Evolutionary conservation across 2,888 invertebrate species (phyloP).

Genomic region (Erpobdella octoculata): DNA sequence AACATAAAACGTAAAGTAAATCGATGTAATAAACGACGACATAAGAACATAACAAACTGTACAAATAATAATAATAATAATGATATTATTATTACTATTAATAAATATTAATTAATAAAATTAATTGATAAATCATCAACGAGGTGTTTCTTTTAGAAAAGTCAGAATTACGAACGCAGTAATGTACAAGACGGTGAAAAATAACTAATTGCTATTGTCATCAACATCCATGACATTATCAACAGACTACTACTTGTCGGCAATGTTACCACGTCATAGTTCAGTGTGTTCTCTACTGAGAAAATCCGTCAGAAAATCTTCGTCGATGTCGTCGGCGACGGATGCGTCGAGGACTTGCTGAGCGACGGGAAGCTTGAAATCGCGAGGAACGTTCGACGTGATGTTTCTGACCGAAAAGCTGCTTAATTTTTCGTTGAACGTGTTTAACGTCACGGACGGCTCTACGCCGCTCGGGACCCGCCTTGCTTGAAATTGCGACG

Average conservation of each 20-base stretch:
- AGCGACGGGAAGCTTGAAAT: not conserved
- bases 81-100: too few species aligned
- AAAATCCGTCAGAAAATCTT: conserved; percentile 9
- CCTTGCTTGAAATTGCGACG: not conserved
- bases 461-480: not conserved
- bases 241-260: not conserved
- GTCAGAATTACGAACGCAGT: too few species aligned
- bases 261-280: not conserved
- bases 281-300: conserved; percentile 12
- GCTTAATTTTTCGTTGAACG: conserved; percentile 2
- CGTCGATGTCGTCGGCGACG: not conserved
- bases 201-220: conserved; percentile 8
- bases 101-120: too few species aligned
- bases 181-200: too few species aligned
- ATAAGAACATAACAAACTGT: too few species aligned
- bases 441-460: not conserved
- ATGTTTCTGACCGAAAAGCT: not conserved
- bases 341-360: not conserved
- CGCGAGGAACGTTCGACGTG: not conserved
- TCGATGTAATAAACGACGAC: too few species aligned
- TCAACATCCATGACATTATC: not conserved
- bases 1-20: too few species aligned
- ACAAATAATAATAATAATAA: too few species aligned
- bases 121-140: too few species aligned
- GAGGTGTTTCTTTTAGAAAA: too few species aligned